Evolutionary conservation across 2,113 vertebrate species (phyloP).

Genomic region (Mystacornis crossleyi): DNA sequence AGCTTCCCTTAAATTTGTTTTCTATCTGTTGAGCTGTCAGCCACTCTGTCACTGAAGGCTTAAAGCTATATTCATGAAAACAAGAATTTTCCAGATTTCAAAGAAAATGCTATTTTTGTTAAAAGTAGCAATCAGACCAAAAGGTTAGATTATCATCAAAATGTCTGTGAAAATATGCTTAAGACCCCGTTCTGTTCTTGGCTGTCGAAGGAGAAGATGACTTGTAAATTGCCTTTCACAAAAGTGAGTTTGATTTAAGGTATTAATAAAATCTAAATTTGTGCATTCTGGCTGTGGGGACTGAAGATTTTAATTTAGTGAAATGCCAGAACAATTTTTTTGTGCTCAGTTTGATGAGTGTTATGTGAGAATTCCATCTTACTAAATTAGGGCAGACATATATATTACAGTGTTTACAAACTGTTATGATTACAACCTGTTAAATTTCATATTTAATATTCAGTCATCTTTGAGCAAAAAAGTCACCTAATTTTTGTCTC

Average conservation of each 20-base stretch:
- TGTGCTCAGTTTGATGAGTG: slow-evolving; percentile 61
- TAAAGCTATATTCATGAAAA: slow-evolving; percentile 11
- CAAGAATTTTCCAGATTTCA: slow-evolving; percentile 6
- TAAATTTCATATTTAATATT: slow-evolving; percentile 69
- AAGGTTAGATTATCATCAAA: slow-evolving; percentile 43
- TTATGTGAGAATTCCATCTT: slow-evolving; percentile 55
- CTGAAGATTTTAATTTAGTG: slow-evolving; percentile 73
- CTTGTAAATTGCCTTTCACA: slow-evolving; percentile 65
- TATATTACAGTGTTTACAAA: slow-evolving; percentile 63
- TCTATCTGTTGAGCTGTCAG: slow-evolving; percentile 31
- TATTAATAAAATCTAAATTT: slow-evolving; percentile 78
- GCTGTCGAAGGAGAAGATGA: slow-evolving; percentile 32
- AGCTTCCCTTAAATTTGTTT: not conserved
- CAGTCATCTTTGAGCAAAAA: slow-evolving; percentile 33
- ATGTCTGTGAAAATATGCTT: slow-evolving; percentile 55
- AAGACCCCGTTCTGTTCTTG: slow-evolving; percentile 42
- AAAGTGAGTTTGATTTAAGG: slow-evolving; percentile 77
- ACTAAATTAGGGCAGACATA: slow-evolving; percentile 65
- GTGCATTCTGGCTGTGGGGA: slow-evolving; percentile 59
- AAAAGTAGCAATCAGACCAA: slow-evolving; percentile 12
- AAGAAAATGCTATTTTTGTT: slow-evolving; percentile 14
- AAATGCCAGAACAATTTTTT: slow-evolving; percentile 69
- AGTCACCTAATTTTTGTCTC: slow-evolving; percentile 37
- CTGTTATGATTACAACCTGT: slow-evolving; percentile 70
- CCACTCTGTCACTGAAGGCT: not conserved